A percentile compares a stretch with the other conserved stretches of the same genome.
Conservation (phyloP, 2,888 invertebrate species). For the Andrena hattorfiana region DNA sequence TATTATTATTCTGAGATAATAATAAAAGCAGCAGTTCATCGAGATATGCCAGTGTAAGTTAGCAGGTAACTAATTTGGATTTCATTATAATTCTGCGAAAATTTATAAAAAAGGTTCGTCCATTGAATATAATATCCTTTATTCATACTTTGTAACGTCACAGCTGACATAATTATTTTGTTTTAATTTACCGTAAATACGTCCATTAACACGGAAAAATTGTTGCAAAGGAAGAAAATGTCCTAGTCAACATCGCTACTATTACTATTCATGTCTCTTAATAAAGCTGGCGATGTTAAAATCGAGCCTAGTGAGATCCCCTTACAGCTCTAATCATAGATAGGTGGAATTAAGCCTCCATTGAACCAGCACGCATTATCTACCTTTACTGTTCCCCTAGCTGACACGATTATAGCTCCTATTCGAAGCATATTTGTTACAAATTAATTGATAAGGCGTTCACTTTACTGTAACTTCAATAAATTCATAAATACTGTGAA, state of each 20-base stretch:
- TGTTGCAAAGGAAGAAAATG: no score
- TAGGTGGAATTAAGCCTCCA: conserved; percentile 18
- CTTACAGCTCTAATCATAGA: background rate
- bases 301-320: background rate
- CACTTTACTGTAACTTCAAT: background rate
- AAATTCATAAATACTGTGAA: background rate
- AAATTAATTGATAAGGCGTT: background rate
- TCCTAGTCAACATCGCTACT: background rate
- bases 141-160: no score
- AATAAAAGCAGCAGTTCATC: no score
- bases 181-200: background rate
- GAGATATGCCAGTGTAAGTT: no score
- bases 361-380: conserved; percentile 14
- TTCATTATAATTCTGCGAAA: no score
- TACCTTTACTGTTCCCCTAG: background rate
- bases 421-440: background rate
- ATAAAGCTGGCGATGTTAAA: conserved; percentile 11
- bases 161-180: no score
- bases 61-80: no score
- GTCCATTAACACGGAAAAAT: background rate
- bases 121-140: no score
- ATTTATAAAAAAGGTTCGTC: no score
- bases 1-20: no score
- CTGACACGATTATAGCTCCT: background rate
- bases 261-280: conserved; percentile 11